Evolutionary conservation across 2,113 vertebrate genomes (phyloP).

Genomic region (Cololabis saira): DNA sequence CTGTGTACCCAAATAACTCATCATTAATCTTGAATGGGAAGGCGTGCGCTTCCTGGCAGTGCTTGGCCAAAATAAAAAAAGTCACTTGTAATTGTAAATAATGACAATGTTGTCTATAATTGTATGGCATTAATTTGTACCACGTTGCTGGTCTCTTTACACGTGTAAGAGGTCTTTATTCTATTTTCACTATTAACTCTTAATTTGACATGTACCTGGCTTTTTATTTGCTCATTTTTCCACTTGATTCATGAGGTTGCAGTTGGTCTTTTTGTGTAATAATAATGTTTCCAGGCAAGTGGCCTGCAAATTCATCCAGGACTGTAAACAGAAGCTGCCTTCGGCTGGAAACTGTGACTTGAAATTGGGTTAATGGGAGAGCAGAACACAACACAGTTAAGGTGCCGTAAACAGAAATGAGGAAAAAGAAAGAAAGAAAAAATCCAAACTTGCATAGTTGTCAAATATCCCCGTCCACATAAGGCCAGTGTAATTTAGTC

Average conservation of each 20-base stretch:
- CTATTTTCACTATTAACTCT: too few species aligned
- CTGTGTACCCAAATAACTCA: too few species aligned
- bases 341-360: background rate
- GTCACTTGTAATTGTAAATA: too few species aligned
- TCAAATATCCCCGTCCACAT: background rate
- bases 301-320: background rate
- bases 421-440: background rate
- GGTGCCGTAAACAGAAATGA: slow-evolving; percentile 15
- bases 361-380: slow-evolving; percentile 26
- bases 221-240: background rate
- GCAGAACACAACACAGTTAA: slow-evolving; percentile 5
- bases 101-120: too few species aligned
- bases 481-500: slow-evolving; percentile 8
- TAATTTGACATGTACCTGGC: too few species aligned
- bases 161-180: too few species aligned
- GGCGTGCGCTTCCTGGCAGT: too few species aligned
- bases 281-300: background rate
- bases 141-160: too few species aligned
- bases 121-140: too few species aligned
- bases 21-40: too few species aligned
- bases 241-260: background rate
- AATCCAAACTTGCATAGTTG: background rate
- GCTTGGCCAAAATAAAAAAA: too few species aligned
- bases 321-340: slow-evolving; percentile 2
- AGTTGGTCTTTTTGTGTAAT: too few species aligned